Percentiles rank a stretch among this genome's conserved stretches.
These are phyloP conservation scores for Platynereis dumerilii DNA, from an alignment of 2,888 invertebrate genomes.

Conservation along the genomic window DNA sequence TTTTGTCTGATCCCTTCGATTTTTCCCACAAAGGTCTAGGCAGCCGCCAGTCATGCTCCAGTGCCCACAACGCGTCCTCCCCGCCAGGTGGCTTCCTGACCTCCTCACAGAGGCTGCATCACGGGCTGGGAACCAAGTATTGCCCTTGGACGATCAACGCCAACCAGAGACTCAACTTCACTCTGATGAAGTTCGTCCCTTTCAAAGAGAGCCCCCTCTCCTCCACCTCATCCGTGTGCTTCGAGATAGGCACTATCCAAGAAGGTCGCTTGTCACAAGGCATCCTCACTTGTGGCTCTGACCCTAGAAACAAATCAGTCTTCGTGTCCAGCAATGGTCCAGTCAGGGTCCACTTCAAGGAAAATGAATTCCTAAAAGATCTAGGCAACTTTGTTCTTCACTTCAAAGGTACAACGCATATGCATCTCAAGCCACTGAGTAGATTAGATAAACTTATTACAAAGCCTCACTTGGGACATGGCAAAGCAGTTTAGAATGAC, in stretches of 20 bases:
- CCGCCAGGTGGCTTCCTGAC: slow-evolving; percentile 5
- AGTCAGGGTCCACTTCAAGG: slow-evolving; percentile 21
- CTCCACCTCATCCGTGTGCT: slow-evolving; percentile 11
- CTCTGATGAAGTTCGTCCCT: slow-evolving; percentile 10
- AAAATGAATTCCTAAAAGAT: slow-evolving; percentile 6
- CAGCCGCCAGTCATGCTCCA: too few relatives aligned
- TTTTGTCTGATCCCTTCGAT: too few relatives aligned
- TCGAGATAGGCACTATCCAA: slow-evolving; percentile 17
- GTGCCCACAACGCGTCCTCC: neutral
- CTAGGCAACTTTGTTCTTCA: slow-evolving; percentile 25
- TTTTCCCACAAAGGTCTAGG: too few relatives aligned
- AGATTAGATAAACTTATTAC: too few relatives aligned
- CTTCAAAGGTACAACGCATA: slow-evolving; percentile 29
- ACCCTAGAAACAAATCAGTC: slow-evolving; percentile 11
- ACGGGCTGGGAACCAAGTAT: neutral
- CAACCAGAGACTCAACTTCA: slow-evolving; percentile 8
- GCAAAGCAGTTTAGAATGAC: too few relatives aligned
- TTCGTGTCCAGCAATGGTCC: slow-evolving; percentile 12
- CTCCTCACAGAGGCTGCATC: neutral
- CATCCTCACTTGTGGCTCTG: slow-evolving; percentile 17
- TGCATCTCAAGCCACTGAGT: too few relatives aligned
- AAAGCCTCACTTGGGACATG: too few relatives aligned
- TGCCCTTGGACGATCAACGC: slow-evolving; percentile 12
- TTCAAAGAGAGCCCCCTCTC: neutral
- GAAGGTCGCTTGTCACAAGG: slow-evolving; percentile 4